These are phyloP conservation scores for Macrosiphum euphorbiae DNA, from an alignment of 2,888 invertebrate species.

Conservation along the genomic window DNA sequence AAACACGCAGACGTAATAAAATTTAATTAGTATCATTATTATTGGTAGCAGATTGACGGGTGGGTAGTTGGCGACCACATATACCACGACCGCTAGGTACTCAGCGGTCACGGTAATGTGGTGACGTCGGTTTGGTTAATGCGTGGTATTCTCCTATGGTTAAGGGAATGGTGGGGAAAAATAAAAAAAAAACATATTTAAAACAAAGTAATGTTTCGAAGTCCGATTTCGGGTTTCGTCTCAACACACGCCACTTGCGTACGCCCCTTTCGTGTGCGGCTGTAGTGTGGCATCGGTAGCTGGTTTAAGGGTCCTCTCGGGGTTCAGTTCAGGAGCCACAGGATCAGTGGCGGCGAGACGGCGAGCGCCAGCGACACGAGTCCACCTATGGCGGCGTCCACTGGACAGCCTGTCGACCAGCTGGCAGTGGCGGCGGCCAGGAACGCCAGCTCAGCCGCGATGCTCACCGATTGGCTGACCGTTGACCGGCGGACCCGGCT, in stretches of 20 bases:
- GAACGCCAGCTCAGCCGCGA: constrained; percentile 32
- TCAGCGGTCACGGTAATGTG: background rate
- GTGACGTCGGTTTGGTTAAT: background rate
- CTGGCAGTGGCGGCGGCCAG: constrained; percentile 18
- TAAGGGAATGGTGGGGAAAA: background rate
- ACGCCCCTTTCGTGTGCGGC: background rate
- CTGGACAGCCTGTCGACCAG: constrained; percentile 18
- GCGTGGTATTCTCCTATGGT: background rate
- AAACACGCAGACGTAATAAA: background rate
- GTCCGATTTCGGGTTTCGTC: background rate
- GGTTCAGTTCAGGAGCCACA: background rate
- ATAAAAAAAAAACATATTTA: background rate
- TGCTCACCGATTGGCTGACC: background rate
- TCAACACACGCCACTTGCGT: background rate
- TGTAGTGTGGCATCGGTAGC: background rate
- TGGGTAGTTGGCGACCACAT: no score
- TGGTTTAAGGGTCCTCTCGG: background rate
- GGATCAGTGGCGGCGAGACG: constrained; percentile 10
- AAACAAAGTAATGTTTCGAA: background rate
- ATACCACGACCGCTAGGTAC: background rate
- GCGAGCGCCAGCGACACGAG: constrained; percentile 16
- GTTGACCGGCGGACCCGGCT: constrained; percentile 21
- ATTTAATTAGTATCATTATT: background rate
- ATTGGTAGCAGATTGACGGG: background rate
- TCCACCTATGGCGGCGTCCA: constrained; percentile 4